Evolutionary conservation across 2,888 invertebrate species (phyloP).

Genomic region (Tromatobia lineatoria): DNA sequence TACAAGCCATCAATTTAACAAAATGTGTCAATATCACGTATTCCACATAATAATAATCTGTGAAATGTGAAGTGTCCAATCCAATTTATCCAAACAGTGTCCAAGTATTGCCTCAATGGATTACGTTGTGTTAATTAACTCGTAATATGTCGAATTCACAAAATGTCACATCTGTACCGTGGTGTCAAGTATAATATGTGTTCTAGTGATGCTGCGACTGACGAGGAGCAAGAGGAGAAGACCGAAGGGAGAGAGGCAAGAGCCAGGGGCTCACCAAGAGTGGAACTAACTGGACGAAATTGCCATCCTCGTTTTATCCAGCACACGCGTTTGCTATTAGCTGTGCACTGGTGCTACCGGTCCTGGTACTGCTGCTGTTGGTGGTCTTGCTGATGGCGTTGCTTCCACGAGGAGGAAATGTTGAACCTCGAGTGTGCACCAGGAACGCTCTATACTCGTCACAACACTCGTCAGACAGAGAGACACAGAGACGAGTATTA

Average conservation of each 20-base stretch:
- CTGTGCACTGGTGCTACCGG: constrained; percentile 33
- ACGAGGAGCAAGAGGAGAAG: neutral
- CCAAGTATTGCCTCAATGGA: neutral
- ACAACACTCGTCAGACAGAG: constrained; percentile 18
- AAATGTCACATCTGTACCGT: neutral
- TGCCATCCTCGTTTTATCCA: constrained; percentile 57
- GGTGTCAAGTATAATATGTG: constrained; percentile 14
- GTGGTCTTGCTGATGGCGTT: constrained; percentile 19
- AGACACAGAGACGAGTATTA: constrained; percentile 14
- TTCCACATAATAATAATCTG: neutral
- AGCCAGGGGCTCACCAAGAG: constrained; percentile 35
- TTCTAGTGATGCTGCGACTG: neutral
- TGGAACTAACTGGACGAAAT: constrained; percentile 59
- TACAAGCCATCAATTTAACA: neutral
- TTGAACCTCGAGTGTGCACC: constrained; percentile 24
- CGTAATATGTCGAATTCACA: constrained; percentile 11
- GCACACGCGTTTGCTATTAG: constrained; percentile 50
- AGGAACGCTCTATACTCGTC: constrained; percentile 25
- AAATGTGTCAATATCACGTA: neutral
- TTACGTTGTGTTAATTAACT: neutral
- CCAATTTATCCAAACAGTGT: neutral
- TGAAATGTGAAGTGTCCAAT: neutral
- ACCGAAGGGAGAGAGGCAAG: neutral
- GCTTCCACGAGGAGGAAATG: constrained; percentile 28
- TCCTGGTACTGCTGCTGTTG: constrained; percentile 15